Conservation (phyloP, 1,140 invertebrate genomes). For the Trachymyrmex septentrionalis region DNA sequence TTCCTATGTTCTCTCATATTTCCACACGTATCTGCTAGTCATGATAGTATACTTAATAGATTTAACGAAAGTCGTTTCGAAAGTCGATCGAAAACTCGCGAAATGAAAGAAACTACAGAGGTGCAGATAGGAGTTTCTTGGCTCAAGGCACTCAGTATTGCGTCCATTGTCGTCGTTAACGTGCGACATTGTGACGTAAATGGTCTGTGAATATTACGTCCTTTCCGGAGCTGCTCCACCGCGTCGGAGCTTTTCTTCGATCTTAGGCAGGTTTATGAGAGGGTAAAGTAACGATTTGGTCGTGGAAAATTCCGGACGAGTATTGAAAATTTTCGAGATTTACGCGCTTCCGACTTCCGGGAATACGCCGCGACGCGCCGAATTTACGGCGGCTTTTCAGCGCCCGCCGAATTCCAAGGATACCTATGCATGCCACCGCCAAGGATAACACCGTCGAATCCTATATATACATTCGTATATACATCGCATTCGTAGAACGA, state of each 20-base stretch:
- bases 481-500: not conserved
- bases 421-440: constrained; percentile 28
- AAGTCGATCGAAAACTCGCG: not conserved
- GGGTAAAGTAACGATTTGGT: constrained; percentile 56
- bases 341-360: constrained; percentile 77
- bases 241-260: constrained; percentile 23
- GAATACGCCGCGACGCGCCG: constrained; percentile 36
- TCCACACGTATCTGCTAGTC: not conserved
- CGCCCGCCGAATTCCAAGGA: constrained; percentile 42
- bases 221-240: constrained; percentile 50
- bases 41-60: not conserved
- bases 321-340: constrained; percentile 70
- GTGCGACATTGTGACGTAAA: constrained; percentile 75
- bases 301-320: constrained; percentile 69
- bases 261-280: constrained; percentile 66
- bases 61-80: constrained; percentile 17
- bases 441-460: not conserved
- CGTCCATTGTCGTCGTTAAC: constrained; percentile 76
- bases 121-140: constrained; percentile 74
- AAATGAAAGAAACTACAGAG: constrained; percentile 36
- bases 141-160: constrained; percentile 72
- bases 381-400: constrained; percentile 68
- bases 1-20: not conserved
- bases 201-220: constrained; percentile 77
- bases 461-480: not conserved